phyloP scores from a whole-genome alignment of 2,888 invertebrate genomes.

The Yponomeuta plumbellus region DNA sequence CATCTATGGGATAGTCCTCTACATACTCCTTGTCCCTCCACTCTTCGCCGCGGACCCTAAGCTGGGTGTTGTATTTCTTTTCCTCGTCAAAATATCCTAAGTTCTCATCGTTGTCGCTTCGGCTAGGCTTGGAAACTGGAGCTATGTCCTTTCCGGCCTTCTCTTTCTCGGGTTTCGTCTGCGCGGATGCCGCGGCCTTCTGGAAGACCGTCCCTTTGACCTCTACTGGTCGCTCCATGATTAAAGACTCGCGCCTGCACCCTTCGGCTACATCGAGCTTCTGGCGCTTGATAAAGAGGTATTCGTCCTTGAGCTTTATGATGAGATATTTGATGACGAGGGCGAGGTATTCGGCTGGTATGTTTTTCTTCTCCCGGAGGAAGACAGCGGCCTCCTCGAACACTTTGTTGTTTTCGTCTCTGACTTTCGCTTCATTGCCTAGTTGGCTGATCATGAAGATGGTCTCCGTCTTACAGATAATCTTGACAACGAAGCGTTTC shows the following conservation, averaged over 20 bases:
- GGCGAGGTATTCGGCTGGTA: conserved; percentile 58
- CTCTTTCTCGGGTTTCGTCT: conserved; percentile 13
- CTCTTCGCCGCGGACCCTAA: conserved; percentile 71
- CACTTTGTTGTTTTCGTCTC: conserved; percentile 54
- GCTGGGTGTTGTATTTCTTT: conserved; percentile 64
- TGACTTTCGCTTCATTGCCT: conserved; percentile 60
- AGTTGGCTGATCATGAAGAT: conserved; percentile 69
- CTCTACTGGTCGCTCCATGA: conserved; percentile 53
- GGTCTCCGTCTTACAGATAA: conserved; percentile 65
- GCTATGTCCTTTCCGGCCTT: conserved; percentile 1
- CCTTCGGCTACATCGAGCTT: conserved; percentile 55
- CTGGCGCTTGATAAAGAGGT: conserved; percentile 56
- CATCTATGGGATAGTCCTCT: conserved; percentile 71
- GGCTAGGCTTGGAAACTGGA: neutral
- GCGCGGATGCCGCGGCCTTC: conserved; percentile 31
- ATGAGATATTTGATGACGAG: conserved; percentile 63
- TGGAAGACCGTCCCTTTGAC: conserved; percentile 49
- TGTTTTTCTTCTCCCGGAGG: conserved; percentile 57
- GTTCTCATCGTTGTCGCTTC: neutral
- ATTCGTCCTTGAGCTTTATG: conserved; percentile 64
- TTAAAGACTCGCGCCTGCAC: conserved; percentile 50
- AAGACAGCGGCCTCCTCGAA: conserved; percentile 62
- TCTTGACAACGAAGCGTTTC: conserved; percentile 63
- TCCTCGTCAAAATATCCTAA: conserved; percentile 32
- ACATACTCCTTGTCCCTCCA: conserved; percentile 72